Base-by-base conservation (phyloP, 2,888 invertebrate species). In the Lasiommata megera region DNA sequence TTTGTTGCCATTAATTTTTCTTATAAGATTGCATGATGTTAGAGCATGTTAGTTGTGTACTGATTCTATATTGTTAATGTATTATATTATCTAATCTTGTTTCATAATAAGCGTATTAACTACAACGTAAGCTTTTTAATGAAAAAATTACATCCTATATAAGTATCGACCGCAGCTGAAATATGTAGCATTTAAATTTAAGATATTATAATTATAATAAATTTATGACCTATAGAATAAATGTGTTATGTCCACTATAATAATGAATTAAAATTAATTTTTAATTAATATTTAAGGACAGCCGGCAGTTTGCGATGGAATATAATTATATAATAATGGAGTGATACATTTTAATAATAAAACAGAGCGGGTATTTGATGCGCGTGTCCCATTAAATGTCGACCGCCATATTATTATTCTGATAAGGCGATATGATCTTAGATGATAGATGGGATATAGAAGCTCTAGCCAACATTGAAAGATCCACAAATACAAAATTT, bases 381-480 rank as follows among this genome's bases (percentile, higher is more conserved):
- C 36, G 47, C 40, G 36, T 41, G 31, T 53, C 41, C 48, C 56
- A 60, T 60, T 57, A 57, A 60, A 57, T 44, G 60, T 38, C 47
- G 56, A 34, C 50, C 40, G 28, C 53, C 51, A 29, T 56, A 59
- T 63, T 63, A 63, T 62, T 63, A 63, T 61, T 62, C 56, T 12
- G 29, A 14, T 11, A 16, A 8, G 29, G 31, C 16, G 29, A 46
- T 46, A 16, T 9, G 29, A 46, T 46, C 16, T 9, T 6, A 31
- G 11, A 11, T 11, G 16, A 11, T 17, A 46, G 43, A 43, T 3
- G 28, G 44, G 29, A 2, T 29, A 31, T 46, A 29, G 28, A 12
- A 29, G n/a, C 9, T n/a, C n/a, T n/a, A n/a, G n/a, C n/a, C n/a
- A n/a, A n/a, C n/a, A n/a, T n/a, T n/a, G n/a, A n/a, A n/a, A n/a